A percentile compares a stretch with the other conserved stretches of the same genome.
These are phyloP conservation scores for Myotis lucifugus DNA, from an alignment of 2,113 vertebrate species.

Conservation along the genomic window DNA sequence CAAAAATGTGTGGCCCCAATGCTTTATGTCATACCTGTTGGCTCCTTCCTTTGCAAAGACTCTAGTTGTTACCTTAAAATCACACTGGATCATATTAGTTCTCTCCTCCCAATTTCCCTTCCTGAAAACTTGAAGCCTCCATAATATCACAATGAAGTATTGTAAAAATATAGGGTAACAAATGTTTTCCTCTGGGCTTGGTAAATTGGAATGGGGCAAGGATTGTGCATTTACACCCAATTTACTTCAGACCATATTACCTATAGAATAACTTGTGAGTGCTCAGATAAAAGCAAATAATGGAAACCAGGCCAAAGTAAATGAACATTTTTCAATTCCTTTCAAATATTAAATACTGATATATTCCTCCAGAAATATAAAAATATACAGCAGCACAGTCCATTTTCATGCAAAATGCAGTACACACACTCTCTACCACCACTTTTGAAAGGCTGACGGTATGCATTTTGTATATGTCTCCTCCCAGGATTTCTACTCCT, in stretches of 20 bases:
- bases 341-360: conserved; percentile 63
- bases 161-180: conserved; percentile 61
- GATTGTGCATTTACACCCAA: conserved; percentile 67
- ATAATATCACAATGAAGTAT: conserved; percentile 72
- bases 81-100: conserved; percentile 57
- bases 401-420: conserved; percentile 28
- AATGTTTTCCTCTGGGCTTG: conserved; percentile 62
- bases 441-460: background rate
- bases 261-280: conserved; percentile 65
- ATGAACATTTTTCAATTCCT: conserved; percentile 62
- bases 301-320: conserved; percentile 68
- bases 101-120: conserved; percentile 61
- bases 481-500: background rate
- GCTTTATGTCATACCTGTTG: conserved; percentile 1
- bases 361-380: conserved; percentile 37
- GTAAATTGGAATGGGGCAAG: conserved; percentile 57
- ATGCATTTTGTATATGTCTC: background rate
- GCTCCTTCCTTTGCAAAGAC: conserved; percentile 54
- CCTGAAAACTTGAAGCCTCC: conserved; percentile 51
- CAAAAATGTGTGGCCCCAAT: conserved; percentile 35
- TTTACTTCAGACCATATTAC: conserved; percentile 71
- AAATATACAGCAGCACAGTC: background rate
- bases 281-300: conserved; percentile 71
- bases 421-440: background rate
- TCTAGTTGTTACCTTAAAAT: conserved; percentile 54